phyloP scores from a whole-genome alignment of 2,113 vertebrate genomes.

The Mastomys natalensis region DNA sequence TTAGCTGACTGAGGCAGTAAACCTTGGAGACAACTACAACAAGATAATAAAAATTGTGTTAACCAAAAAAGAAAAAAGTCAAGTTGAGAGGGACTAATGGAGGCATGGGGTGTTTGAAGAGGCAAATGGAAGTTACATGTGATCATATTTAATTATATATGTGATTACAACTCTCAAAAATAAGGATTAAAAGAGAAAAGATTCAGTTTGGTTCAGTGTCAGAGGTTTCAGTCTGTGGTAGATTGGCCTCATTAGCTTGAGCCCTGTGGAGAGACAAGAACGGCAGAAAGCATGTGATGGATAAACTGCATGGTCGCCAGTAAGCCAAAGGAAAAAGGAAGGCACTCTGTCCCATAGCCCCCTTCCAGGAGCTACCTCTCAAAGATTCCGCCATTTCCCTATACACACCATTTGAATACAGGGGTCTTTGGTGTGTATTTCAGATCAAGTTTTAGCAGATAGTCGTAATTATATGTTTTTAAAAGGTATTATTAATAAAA shows the following conservation, averaged over 20 bases:
- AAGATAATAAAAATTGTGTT: no score
- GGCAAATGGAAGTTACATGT: background rate
- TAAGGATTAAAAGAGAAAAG: background rate
- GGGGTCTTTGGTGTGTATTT: background rate
- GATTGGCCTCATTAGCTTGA: background rate
- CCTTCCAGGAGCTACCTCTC: background rate
- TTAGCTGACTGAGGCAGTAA: no score
- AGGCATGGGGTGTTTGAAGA: background rate
- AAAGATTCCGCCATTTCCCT: background rate
- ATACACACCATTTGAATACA: background rate
- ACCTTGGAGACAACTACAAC: no score
- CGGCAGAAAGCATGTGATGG: background rate
- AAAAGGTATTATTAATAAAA: background rate
- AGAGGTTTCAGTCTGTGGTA: background rate
- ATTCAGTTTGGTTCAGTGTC: background rate
- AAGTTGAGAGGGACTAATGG: background rate
- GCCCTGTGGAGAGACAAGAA: no score
- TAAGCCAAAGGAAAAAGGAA: background rate
- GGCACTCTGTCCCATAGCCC: background rate
- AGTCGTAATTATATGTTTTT: background rate
- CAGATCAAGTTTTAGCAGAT: background rate
- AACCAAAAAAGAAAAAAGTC: background rate
- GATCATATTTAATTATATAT: background rate
- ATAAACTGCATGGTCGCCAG: no score
- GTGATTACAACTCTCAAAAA: background rate